phyloP scores from a whole-genome alignment of 1,140 invertebrate genomes.

The Zaprionus ornatus region DNA sequence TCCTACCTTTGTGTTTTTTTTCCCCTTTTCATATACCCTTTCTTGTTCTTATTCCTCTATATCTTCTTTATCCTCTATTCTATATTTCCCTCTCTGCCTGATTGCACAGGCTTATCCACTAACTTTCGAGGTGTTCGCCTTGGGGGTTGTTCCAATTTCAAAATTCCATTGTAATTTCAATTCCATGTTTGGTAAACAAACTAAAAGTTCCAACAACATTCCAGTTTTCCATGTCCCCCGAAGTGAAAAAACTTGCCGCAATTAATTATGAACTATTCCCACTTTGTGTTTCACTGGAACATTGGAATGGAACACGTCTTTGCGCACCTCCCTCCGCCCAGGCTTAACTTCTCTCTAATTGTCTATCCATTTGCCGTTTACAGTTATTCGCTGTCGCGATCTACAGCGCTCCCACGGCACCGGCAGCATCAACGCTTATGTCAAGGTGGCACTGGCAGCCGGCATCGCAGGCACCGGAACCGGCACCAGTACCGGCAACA shows the following conservation, averaged over 20 bases:
- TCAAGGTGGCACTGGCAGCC: slow-evolving; percentile 80
- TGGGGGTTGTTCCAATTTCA: too few species aligned
- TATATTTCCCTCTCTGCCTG: too few species aligned
- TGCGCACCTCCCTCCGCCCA: not conserved
- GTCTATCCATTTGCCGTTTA: slow-evolving; percentile 30
- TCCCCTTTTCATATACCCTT: too few species aligned
- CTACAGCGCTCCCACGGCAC: slow-evolving; percentile 80
- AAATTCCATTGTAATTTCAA: too few species aligned
- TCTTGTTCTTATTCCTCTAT: too few species aligned
- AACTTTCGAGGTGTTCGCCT: too few species aligned
- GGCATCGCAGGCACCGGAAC: slow-evolving; percentile 1
- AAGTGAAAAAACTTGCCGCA: not conserved
- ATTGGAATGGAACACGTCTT: not conserved
- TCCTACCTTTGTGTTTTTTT: not conserved
- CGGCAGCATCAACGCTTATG: slow-evolving; percentile 84
- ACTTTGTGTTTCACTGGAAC: not conserved
- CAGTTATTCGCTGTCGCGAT: slow-evolving; percentile 85
- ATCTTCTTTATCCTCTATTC: too few species aligned
- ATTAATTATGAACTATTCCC: not conserved
- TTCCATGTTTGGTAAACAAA: too few species aligned
- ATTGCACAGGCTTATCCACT: too few species aligned
- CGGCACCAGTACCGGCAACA: not conserved
- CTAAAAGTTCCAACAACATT: not conserved
- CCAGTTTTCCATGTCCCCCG: not conserved
- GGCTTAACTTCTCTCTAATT: not conserved